These are phyloP conservation scores for Cyclopterus lumpus DNA, from an alignment of 2,797 vertebrate genomes.

Conservation along the genomic window DNA sequence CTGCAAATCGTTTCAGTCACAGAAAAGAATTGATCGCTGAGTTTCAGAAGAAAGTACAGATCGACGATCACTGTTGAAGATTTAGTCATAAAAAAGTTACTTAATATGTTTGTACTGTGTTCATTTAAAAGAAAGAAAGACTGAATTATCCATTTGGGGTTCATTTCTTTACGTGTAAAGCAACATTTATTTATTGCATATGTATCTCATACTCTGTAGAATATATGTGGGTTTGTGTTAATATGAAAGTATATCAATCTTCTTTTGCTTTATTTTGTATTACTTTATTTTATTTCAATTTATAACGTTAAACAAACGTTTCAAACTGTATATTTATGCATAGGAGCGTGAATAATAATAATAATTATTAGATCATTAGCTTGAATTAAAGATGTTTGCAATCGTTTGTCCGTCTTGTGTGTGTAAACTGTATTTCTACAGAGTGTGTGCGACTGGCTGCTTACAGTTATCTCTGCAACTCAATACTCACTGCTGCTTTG, in stretches of 20 bases:
- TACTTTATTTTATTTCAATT: too few species aligned
- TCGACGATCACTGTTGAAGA: neutral
- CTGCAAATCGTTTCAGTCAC: neutral
- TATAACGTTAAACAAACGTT: too few species aligned
- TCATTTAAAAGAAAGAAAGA: neutral
- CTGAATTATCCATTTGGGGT: too few species aligned
- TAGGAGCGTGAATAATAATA: neutral
- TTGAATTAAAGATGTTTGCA: neutral
- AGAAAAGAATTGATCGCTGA: neutral
- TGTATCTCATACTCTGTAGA: too few species aligned
- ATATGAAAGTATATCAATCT: neutral
- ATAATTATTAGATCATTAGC: neutral
- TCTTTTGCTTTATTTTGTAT: too few species aligned
- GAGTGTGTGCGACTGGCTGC: slow-evolving; percentile 7
- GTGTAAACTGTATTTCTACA: slow-evolving; percentile 5
- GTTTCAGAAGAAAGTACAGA: too few species aligned
- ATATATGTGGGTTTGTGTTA: neutral
- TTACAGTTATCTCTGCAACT: slow-evolving; percentile 29
- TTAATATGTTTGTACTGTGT: neutral
- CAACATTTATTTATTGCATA: too few species aligned
- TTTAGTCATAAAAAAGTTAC: neutral
- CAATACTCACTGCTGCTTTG: slow-evolving; percentile 17
- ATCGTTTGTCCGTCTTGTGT: neutral
- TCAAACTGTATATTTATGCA: too few species aligned
- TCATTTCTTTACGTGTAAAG: too few species aligned